Evolutionary conservation across 2,888 invertebrate genomes (phyloP), one percentile per base, ranked within the genome.

Genomic region (Gordius sp.): DNA sequence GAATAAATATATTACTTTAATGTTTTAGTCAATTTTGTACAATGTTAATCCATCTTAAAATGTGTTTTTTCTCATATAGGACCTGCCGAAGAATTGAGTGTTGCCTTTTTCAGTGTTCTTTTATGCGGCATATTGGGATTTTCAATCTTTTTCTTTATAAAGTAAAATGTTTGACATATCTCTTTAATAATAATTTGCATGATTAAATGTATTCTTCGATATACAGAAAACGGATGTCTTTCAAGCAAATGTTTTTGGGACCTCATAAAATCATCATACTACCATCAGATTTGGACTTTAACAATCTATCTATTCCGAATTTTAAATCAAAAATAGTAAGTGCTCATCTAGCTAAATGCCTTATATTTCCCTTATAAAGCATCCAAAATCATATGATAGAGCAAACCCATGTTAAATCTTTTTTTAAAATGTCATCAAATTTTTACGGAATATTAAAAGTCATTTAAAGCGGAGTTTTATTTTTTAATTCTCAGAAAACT

Each of bases 41-140:
- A n/a, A n/a, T n/a, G n/a, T n/a, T 33, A 33, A 33, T 33, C 8
- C n/a, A 33, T 13, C 8, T 33, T 33, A 8, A 13, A 33, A 13
- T 33, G 8, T 13, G n/a, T 33, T 33, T 33, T 33, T 33, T 13
- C 39, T 13, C 39, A 13, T 33, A 33, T 33, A 54, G 55, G 55
- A n/a, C 55, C 55, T 16, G 55, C 26, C 20, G 55, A 54, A 54
- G 55, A 54, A 27, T 27, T 54, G 2, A 54, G 55, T 27, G 55
- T 54, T 4, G 55, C 55, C 24, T 54, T 54, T 54, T 54, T 54
- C 55, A 54, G 27, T 16, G 28, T 54, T 24, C 27, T 54, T 2
- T 28, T 54, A 25, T 54, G 26, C 27, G 55, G 26, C 4, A 54
- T 54, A 8, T 23, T 54, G 2, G 26, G 27, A 28, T 54, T 25